A percentile compares a stretch with the other conserved stretches of the same genome.
Conservation (phyloP, 2,888 invertebrate species). For the Dryobotodes eremita region DNA sequence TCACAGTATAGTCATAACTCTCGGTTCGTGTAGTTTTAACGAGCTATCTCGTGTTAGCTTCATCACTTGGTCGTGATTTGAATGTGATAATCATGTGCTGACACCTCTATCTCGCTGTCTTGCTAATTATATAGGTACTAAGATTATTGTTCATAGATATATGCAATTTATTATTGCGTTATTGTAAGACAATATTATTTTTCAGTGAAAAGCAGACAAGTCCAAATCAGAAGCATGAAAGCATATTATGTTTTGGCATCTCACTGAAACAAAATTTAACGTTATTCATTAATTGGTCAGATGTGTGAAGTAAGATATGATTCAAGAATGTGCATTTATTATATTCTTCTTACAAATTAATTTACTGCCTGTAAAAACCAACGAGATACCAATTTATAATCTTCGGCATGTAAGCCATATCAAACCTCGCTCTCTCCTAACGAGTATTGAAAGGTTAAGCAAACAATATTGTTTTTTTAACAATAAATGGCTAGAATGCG, state of each 20-base stretch:
- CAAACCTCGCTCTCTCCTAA: constrained; percentile 32
- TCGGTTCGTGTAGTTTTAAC: constrained; percentile 39
- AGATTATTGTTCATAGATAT: background rate
- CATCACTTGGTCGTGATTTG: constrained; percentile 34
- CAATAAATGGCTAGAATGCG: constrained; percentile 53
- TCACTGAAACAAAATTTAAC: constrained; percentile 12
- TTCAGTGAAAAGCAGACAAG: constrained; percentile 40
- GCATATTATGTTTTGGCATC: constrained; percentile 24
- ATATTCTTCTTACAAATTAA: constrained; percentile 41
- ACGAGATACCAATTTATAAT: constrained; percentile 48
- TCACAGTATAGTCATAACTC: constrained; percentile 42
- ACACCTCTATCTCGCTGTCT: constrained; percentile 8
- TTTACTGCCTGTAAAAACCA: constrained; percentile 26
- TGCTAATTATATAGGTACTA: constrained; percentile 5
- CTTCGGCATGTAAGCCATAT: constrained; percentile 19
- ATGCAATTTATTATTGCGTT: background rate
- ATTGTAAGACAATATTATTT: constrained; percentile 26
- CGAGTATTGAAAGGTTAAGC: constrained; percentile 33
- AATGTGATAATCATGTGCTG: constrained; percentile 36
- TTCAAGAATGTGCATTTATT: constrained; percentile 49
- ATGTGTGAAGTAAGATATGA: constrained; percentile 55
- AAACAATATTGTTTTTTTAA: constrained; percentile 48
- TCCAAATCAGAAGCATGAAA: constrained; percentile 29
- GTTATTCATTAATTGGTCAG: constrained; percentile 21
- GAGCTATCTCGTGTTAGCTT: constrained; percentile 22